Conservation (phyloP, 2,113 vertebrate species). For the Reinhardtius hippoglossoides region DNA sequence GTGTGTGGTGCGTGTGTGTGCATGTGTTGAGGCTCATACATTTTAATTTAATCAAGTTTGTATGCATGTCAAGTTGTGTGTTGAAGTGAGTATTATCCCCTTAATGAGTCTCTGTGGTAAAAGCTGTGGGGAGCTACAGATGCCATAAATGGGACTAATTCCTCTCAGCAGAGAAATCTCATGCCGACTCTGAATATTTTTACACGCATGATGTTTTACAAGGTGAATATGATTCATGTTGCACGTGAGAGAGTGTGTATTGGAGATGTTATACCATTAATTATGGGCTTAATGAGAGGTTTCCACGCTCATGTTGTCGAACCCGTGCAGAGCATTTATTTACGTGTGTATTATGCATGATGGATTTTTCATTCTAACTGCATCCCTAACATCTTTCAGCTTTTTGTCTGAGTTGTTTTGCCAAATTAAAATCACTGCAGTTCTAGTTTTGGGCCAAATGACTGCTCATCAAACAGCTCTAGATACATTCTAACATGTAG, state of each 20-base stretch:
- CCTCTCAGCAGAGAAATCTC: conserved; percentile 28
- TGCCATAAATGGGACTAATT: conserved; percentile 48
- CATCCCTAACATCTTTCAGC: too few relatives aligned
- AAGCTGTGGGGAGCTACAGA: conserved; percentile 33
- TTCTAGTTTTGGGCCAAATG: conserved; percentile 1
- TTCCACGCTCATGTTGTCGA: conserved; percentile 8
- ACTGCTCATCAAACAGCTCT: not conserved
- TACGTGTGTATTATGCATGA: not conserved
- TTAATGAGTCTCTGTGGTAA: conserved; percentile 42
- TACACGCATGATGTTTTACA: conserved; percentile 14
- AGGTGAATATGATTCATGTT: conserved; percentile 1
- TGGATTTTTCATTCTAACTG: not conserved
- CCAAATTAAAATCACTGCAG: conserved; percentile 35
- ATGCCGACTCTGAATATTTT: conserved; percentile 26
- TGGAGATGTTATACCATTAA: conserved; percentile 14
- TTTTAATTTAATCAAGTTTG: conserved; percentile 7
- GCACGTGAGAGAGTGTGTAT: not conserved
- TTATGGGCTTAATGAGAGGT: conserved; percentile 12
- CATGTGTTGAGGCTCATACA: not conserved
- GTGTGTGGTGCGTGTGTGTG: not conserved
- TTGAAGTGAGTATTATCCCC: conserved; percentile 4
- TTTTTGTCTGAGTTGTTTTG: not conserved
- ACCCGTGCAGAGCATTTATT: conserved; percentile 8
- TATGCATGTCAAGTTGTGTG: not conserved
- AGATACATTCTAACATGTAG: not conserved